Percentiles rank a stretch among this genome's conserved stretches.
These are phyloP conservation scores for Siphlonurus alternatus DNA, from an alignment of 2,888 invertebrate species.

Conservation along the genomic window DNA sequence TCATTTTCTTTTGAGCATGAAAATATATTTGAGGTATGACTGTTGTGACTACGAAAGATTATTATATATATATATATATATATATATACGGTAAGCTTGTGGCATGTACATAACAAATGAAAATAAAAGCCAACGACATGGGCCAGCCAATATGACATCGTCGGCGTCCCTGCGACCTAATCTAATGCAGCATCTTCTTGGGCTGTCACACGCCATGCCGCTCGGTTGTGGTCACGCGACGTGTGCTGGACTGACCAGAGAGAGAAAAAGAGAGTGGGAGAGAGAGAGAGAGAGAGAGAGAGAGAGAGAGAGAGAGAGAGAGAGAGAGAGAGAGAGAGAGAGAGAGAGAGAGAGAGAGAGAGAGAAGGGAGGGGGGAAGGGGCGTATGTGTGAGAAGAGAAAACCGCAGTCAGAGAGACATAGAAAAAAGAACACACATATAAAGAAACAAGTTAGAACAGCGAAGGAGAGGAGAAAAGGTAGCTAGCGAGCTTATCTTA, in stretches of 20 bases:
- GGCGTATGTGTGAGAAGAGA: neutral
- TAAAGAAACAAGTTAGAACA: too few relatives aligned
- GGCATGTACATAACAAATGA: too few relatives aligned
- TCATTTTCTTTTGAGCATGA: too few relatives aligned
- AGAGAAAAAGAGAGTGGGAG: neutral
- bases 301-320: neutral
- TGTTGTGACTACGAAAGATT: too few relatives aligned
- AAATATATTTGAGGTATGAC: too few relatives aligned
- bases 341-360: neutral
- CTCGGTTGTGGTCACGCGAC: neutral
- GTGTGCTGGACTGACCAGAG: neutral
- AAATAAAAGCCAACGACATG: too few relatives aligned
- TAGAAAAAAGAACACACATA: too few relatives aligned
- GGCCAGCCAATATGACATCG: neutral
- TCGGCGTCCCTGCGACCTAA: neutral
- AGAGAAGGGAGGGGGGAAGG: neutral
- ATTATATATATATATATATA: too few relatives aligned
- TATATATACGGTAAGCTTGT: too few relatives aligned
- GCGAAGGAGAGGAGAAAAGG: neutral
- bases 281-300: neutral
- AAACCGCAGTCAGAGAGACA: too few relatives aligned
- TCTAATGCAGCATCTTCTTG: neutral
- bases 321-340: neutral
- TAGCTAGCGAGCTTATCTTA: neutral
- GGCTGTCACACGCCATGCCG: neutral